These are phyloP conservation scores for Amphipoea lucens DNA, from an alignment of 2,888 invertebrate genomes.

Conservation along the genomic window DNA sequence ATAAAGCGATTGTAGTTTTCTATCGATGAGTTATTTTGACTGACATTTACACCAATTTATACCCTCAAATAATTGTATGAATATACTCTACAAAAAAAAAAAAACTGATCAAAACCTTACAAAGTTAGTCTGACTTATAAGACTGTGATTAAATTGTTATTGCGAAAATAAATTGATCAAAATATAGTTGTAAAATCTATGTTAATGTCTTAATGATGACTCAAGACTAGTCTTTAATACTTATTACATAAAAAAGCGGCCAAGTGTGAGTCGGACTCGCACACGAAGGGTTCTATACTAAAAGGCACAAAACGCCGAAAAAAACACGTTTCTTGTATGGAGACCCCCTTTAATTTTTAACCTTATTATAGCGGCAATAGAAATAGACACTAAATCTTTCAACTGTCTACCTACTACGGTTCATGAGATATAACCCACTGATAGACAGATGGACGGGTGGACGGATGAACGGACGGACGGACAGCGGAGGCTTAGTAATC, in stretches of 20 bases:
- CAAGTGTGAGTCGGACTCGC: background rate
- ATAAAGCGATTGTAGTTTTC: constrained; percentile 29
- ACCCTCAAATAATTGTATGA: background rate
- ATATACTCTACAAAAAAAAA: background rate
- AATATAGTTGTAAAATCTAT: constrained; percentile 7
- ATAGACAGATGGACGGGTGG: background rate
- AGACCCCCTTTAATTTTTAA: too few species aligned
- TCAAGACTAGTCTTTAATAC: background rate
- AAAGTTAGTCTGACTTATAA: background rate
- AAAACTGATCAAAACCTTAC: constrained; percentile 6
- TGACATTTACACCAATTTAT: constrained; percentile 17
- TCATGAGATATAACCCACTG: background rate
- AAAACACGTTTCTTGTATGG: background rate
- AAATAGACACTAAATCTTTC: too few species aligned
- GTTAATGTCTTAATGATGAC: background rate
- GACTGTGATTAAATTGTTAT: background rate
- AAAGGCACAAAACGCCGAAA: background rate
- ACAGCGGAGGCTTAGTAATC: background rate
- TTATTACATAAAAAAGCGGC: constrained; percentile 6
- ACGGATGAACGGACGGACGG: background rate
- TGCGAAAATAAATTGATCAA: constrained; percentile 10
- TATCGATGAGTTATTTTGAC: constrained; percentile 25
- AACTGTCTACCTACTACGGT: background rate
- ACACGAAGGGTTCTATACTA: background rate
- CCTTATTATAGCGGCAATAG: too few species aligned